These are phyloP conservation scores for Tigriopus japonicus DNA, from an alignment of 1,140 invertebrate species.

Conservation along the genomic window DNA sequence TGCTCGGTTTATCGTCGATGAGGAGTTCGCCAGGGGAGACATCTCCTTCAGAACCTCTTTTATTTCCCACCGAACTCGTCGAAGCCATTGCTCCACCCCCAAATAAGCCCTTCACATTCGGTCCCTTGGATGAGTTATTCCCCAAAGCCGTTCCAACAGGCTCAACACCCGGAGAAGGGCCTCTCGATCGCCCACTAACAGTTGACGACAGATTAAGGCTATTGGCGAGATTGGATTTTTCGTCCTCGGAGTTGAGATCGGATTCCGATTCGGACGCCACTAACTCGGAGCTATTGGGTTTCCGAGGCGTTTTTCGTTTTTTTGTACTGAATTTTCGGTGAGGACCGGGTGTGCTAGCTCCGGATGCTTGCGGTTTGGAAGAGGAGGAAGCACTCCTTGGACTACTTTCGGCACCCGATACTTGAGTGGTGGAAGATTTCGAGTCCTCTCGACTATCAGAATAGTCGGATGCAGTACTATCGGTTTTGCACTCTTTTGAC, in stretches of 20 bases:
- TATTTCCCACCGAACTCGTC: not conserved
- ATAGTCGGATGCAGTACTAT: too few relatives aligned
- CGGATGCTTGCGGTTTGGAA: not conserved
- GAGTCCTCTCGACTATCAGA: too few relatives aligned
- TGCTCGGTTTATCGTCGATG: not conserved
- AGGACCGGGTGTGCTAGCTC: not conserved
- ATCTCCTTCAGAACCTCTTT: not conserved
- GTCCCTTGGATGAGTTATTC: not conserved
- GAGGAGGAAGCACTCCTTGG: not conserved
- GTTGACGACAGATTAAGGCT: not conserved
- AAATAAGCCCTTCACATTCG: not conserved
- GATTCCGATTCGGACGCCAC: slow-evolving; percentile 1
- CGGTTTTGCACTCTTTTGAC: too few relatives aligned
- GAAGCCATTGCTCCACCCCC: not conserved
- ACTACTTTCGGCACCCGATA: too few relatives aligned
- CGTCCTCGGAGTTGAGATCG: not conserved
- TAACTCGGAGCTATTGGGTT: slow-evolving; percentile 7
- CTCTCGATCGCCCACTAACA: not conserved
- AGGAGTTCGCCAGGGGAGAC: not conserved
- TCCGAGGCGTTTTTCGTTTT: not conserved
- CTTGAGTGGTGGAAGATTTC: not conserved
- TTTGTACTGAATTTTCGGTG: not conserved
- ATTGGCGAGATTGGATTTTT: not conserved
- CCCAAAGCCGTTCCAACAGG: not conserved
- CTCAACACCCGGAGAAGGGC: not conserved